Percentiles rank a stretch among this genome's conserved stretches.
Conservation (phyloP, 1,140 invertebrate genomes). For the Glomeris maerens region DNA sequence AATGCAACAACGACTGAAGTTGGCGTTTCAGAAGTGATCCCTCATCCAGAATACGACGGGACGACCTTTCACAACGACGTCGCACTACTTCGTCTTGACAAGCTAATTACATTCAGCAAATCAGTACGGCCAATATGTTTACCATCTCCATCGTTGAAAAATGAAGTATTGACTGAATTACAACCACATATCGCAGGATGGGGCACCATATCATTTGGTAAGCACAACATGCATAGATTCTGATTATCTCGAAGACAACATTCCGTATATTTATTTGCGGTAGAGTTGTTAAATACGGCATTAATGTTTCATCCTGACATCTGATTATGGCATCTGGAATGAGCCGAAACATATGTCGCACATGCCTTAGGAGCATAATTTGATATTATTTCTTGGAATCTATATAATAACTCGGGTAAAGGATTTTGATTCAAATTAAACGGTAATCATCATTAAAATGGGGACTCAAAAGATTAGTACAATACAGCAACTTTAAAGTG, state of each 20-base stretch:
- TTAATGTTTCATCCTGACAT: no score
- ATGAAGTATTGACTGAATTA: neutral
- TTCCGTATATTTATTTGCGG: no score
- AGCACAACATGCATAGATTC: neutral
- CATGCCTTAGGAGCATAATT: no score
- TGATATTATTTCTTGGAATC: no score
- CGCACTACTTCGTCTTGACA: constrained; percentile 42
- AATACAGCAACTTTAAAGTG: no score
- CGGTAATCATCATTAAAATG: no score
- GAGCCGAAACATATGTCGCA: no score
- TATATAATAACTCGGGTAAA: no score
- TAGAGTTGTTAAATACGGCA: neutral
- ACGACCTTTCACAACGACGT: constrained; percentile 48
- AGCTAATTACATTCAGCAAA: constrained; percentile 30
- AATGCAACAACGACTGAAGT: constrained; percentile 26
- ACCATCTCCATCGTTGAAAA: constrained; percentile 5
- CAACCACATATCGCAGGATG: constrained; percentile 1
- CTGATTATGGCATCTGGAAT: no score
- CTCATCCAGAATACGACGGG: constrained; percentile 42
- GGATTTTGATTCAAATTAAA: no score
- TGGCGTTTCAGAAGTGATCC: constrained; percentile 29
- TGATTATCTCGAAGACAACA: neutral
- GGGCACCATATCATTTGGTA: constrained; percentile 5
- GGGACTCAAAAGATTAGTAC: no score
- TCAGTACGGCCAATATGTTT: constrained; percentile 6